Evolutionary conservation across 2,797 vertebrate genomes (phyloP), one percentile per base, ranked within the genome.

Genomic region (Lepus oiostolus): DNA sequence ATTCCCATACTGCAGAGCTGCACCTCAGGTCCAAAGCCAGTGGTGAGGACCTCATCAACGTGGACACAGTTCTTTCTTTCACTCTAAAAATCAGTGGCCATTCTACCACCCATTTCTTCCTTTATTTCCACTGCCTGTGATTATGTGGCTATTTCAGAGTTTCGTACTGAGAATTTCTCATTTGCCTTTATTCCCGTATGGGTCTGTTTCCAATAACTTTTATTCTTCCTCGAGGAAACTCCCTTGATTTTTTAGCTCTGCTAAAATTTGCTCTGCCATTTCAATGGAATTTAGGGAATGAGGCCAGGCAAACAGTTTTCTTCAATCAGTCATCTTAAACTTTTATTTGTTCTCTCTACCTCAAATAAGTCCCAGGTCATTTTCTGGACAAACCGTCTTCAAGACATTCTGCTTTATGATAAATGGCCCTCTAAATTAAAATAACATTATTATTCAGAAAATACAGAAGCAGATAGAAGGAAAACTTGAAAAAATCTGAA

Each of bases 371-470:
- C 63, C 32, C 35, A 89, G 70, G 50, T 35, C 6, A 52, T 87
- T 92, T 86, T 95, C 70, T 71, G 71, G 68, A 58, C n/a, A 70
- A 86, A 47, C 14, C 9, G 35, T 90, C 60, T 91, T 88, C 24
- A 92, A 88, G 83, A 38, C 17, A 63, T 74, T 92, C 50, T 88
- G 71, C 65, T 96, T 96, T 76, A 83, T 52, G 90, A 42, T 81
- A 90, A 35, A 47, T 35, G 4, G 4, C 2, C 5, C 11, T 28
- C 7, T 9, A 63, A 62, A 62, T 75, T 76, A 75, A 91, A 83
- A 75, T 81, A 52, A 60, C 16, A 4, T 91, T 82, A 74, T 85
- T 84, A 8, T 60, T 10, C 35, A 91, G 81, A 75, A 92, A 88
- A 54, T 77, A 58, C 4, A 82, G 30, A 72, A 81, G 85, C 50